phyloP scores from a whole-genome alignment of 2,888 invertebrate species.

The Piscicola geometra region DNA sequence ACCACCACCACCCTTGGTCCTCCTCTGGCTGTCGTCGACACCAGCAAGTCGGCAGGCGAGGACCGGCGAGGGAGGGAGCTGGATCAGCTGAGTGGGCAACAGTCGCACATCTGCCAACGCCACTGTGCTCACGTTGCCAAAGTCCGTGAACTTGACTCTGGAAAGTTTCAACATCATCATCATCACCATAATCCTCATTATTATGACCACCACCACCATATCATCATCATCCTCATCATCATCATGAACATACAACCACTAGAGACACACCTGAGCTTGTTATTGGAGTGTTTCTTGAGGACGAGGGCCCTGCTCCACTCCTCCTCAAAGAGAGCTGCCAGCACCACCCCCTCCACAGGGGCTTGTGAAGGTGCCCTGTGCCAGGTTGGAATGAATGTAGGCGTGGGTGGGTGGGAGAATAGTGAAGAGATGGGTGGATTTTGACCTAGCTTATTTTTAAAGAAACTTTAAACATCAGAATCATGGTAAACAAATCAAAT shows the following conservation, averaged over 20 bases:
- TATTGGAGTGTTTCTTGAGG: no score
- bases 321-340: background rate
- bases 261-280: background rate
- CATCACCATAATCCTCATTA: no score
- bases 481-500: no score
- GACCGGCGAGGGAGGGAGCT: background rate
- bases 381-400: no score
- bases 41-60: background rate
- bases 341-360: background rate
- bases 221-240: no score
- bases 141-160: conserved; percentile 45
- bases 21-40: background rate
- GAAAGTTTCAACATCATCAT: background rate
- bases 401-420: conserved; percentile 5
- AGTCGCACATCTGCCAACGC: background rate
- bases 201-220: no score
- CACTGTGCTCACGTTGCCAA: background rate
- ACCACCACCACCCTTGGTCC: no score
- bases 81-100: background rate
- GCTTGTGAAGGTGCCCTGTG: background rate
- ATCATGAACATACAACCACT: background rate
- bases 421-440: background rate
- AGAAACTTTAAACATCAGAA: background rate
- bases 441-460: background rate
- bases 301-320: conserved; percentile 7